A percentile compares a stretch with the other conserved stretches of the same genome.
These are phyloP conservation scores for Neoniphon sammara DNA, from an alignment of 2,797 vertebrate genomes.

Conservation along the genomic window DNA sequence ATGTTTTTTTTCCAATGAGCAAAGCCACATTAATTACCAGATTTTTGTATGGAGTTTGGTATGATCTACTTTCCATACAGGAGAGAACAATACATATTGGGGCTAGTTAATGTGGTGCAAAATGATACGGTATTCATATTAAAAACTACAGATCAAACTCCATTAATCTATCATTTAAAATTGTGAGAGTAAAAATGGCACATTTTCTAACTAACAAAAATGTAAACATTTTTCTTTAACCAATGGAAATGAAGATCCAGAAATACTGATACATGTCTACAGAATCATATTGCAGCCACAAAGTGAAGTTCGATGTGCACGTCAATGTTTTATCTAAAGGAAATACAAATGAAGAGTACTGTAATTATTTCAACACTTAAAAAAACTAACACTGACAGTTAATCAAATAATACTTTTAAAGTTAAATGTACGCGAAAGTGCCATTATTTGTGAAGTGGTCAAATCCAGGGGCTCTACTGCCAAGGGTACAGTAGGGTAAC, in stretches of 20 bases:
- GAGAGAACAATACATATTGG: not conserved
- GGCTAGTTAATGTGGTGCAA: not conserved
- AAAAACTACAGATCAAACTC: conserved; percentile 15
- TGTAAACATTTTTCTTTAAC: conserved; percentile 23
- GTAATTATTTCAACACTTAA: conserved; percentile 1
- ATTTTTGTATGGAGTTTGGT: conserved; percentile 16
- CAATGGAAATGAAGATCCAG: conserved; percentile 10
- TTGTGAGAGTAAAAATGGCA: conserved; percentile 6
- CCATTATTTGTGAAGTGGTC: conserved; percentile 40
- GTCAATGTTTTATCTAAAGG: not conserved
- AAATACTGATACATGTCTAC: conserved; percentile 17
- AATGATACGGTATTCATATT: conserved; percentile 4
- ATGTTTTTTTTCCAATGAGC: not conserved
- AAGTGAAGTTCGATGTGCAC: conserved; percentile 7
- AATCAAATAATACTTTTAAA: conserved; percentile 28
- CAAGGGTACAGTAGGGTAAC: not conserved
- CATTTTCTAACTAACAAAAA: conserved; percentile 7
- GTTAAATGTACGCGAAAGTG: conserved; percentile 46
- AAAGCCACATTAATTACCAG: not conserved
- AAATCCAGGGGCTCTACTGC: conserved; percentile 21
- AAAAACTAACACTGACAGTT: conserved; percentile 4
- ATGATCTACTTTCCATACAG: not conserved
- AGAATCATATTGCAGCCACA: not conserved
- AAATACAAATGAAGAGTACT: not conserved
- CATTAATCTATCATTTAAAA: conserved; percentile 3